These are phyloP conservation scores for Gymnarchus niloticus DNA, from an alignment of 2,113 vertebrate genomes.

Conservation along the genomic window DNA sequence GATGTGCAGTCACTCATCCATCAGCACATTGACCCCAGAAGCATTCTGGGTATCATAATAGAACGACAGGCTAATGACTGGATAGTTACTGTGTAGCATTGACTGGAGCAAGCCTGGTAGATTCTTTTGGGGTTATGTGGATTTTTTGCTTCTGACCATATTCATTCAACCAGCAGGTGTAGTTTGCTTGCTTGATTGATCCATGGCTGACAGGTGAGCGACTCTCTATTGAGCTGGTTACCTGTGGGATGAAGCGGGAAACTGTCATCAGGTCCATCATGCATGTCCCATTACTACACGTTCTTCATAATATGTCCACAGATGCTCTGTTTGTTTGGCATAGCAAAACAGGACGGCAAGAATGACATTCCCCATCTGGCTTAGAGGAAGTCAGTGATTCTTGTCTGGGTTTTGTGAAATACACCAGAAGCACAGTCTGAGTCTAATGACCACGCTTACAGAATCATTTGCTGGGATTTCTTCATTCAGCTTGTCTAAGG, in stretches of 20 bases:
- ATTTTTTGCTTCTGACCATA: conserved; percentile 40
- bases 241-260: not conserved
- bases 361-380: not conserved
- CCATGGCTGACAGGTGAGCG: not conserved
- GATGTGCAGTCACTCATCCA: not conserved
- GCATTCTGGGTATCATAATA: not conserved
- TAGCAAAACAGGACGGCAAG: not conserved
- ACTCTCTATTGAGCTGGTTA: not conserved
- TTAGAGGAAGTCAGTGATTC: not conserved
- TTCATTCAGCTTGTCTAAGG: conserved; percentile 8
- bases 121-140: not conserved
- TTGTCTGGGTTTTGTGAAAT: not conserved
- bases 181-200: conserved; percentile 34
- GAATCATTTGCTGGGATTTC: conserved; percentile 4
- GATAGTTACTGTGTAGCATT: conserved; percentile 35
- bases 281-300: not conserved
- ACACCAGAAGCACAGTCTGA: not conserved
- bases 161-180: conserved; percentile 56
- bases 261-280: not conserved
- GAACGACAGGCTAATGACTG: not conserved
- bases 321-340: not conserved
- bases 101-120: not conserved
- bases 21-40: not conserved
- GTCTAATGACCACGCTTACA: conserved; percentile 30
- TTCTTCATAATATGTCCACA: not conserved